Percentiles rank a stretch among this genome's conserved stretches.
Evolutionary conservation across 1,140 invertebrate species (phyloP).

Genomic region (Drosophila tropicalis): DNA sequence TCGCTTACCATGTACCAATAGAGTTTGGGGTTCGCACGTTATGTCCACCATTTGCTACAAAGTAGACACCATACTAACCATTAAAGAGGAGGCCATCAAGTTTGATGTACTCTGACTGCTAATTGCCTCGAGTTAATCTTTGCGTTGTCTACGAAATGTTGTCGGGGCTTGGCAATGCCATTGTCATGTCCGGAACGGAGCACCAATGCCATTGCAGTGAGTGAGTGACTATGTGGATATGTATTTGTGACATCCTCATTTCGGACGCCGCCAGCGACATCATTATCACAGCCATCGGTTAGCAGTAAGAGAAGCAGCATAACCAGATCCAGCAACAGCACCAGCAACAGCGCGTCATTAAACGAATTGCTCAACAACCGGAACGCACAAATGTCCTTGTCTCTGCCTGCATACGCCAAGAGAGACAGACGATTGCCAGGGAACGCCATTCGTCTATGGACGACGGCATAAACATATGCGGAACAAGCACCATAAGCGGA

Average conservation of each 20-base stretch:
- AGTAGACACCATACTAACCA: neutral
- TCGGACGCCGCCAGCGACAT: slow-evolving; percentile 22
- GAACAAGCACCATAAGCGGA: slow-evolving; percentile 23
- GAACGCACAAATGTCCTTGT: slow-evolving; percentile 57
- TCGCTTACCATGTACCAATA: neutral
- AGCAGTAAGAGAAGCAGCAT: neutral
- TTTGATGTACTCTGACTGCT: slow-evolving; percentile 17
- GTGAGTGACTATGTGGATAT: slow-evolving; percentile 8
- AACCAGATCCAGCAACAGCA: slow-evolving; percentile 15
- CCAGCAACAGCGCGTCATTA: slow-evolving; percentile 48
- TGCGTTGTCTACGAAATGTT: neutral
- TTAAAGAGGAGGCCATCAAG: neutral
- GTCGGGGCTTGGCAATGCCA: slow-evolving; percentile 20
- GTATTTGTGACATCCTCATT: slow-evolving; percentile 7
- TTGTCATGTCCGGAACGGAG: slow-evolving; percentile 18
- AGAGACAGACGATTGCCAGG: slow-evolving; percentile 11
- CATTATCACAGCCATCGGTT: slow-evolving; percentile 54
- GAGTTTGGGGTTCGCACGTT: neutral
- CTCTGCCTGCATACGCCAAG: slow-evolving; percentile 16
- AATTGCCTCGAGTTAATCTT: slow-evolving; percentile 23
- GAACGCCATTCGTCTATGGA: slow-evolving; percentile 13
- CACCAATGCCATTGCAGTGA: slow-evolving; percentile 25
- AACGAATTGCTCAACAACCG: slow-evolving; percentile 57
- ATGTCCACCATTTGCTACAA: slow-evolving; percentile 1
- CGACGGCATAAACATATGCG: slow-evolving; percentile 31